These are phyloP conservation scores for Ypsolopha scabrella DNA, from an alignment of 2,888 invertebrate genomes.

Conservation along the genomic window DNA sequence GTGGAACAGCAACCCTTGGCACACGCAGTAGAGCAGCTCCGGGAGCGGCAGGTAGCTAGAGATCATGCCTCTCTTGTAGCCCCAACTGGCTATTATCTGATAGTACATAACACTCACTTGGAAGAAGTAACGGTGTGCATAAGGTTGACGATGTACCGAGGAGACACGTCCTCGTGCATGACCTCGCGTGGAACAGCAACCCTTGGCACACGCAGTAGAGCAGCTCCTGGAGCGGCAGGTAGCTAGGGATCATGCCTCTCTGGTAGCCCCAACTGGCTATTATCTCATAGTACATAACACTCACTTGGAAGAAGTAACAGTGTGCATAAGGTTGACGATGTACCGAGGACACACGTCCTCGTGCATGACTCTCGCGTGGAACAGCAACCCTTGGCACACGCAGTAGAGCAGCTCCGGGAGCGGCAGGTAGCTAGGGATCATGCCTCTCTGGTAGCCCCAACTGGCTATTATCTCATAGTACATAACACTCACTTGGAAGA, in stretches of 20 bases:
- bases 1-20: conserved; percentile 65
- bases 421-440: no score
- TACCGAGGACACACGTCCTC: no score
- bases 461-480: no score
- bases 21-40: conserved; percentile 61
- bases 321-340: no score
- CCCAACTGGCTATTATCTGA: conserved; percentile 54
- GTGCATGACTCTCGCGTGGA: no score
- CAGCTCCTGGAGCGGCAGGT: conserved; percentile 53
- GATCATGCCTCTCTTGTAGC: conserved; percentile 44
- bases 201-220: conserved; percentile 49
- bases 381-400: no score
- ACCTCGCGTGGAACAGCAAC: conserved; percentile 28
- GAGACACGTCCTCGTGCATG: conserved; percentile 35
- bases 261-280: conserved; percentile 48
- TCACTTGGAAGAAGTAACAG: no score
- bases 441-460: no score
- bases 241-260: conserved; percentile 41
- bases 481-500: no score
- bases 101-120: conserved; percentile 49
- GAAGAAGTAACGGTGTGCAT: conserved; percentile 60
- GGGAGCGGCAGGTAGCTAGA: conserved; percentile 51
- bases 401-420: no score
- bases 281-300: no score
- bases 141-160: conserved; percentile 64